Percentiles rank a stretch among this genome's conserved stretches.
Conservation (phyloP, 1,140 invertebrate genomes). For the Lepidurus apus region DNA sequence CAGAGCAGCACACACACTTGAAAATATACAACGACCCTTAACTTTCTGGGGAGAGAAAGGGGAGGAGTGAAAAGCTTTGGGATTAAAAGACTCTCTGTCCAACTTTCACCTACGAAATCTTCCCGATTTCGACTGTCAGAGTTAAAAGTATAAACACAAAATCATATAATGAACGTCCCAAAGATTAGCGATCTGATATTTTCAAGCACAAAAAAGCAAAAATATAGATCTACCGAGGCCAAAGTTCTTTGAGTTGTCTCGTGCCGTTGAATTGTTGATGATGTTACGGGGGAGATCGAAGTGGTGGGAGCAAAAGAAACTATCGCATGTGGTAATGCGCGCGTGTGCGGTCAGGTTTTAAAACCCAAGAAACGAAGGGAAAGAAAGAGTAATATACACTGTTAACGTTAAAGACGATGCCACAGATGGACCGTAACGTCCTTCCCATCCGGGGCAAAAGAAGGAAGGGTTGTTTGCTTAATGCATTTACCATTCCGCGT, state of each 20-base stretch:
- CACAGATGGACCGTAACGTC: not conserved
- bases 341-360: constrained; percentile 21
- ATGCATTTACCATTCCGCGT: not conserved
- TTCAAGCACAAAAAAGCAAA: not conserved
- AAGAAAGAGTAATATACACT: not conserved
- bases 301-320: constrained; percentile 12
- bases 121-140: too few species aligned
- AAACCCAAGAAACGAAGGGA: not conserved
- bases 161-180: not conserved
- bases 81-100: too few species aligned
- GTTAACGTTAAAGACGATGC: not conserved
- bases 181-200: not conserved
- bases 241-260: not conserved
- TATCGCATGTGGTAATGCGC: constrained; percentile 32
- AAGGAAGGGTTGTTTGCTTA: not conserved
- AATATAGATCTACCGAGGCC: too few species aligned
- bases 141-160: not conserved
- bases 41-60: too few species aligned
- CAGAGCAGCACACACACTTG: constrained; percentile 8
- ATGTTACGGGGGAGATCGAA: not conserved
- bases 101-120: too few species aligned
- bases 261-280: not conserved
- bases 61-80: too few species aligned
- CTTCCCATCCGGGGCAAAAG: not conserved
- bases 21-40: not conserved